Evolutionary conservation across 2,888 invertebrate genomes (phyloP).

Genomic region (Euproctis similis): DNA sequence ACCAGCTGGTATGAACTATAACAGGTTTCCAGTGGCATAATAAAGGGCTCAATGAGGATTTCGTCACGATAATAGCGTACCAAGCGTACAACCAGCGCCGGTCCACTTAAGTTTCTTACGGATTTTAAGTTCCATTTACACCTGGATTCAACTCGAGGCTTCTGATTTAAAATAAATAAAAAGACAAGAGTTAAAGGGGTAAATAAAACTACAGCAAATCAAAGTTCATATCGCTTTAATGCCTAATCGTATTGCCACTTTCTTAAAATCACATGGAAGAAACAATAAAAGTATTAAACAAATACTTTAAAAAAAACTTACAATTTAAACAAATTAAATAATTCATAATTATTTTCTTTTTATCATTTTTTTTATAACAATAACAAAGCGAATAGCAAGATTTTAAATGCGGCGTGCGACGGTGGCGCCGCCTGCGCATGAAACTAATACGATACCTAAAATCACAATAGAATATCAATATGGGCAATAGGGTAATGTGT

Average conservation of each 20-base stretch:
- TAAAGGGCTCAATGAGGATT: too few relatives aligned
- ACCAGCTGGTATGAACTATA: too few relatives aligned
- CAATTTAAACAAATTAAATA: conserved; percentile 58
- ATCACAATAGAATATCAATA: too few relatives aligned
- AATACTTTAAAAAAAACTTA: conserved; percentile 56
- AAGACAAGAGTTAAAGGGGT: background rate
- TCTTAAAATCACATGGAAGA: conserved; percentile 69
- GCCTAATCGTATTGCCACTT: conserved; percentile 67
- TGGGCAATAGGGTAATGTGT: too few relatives aligned
- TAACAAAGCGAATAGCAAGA: conserved; percentile 60
- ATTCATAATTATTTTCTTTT: conserved; percentile 37
- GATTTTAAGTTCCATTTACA: too few relatives aligned
- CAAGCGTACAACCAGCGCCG: too few relatives aligned
- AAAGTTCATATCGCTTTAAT: conserved; percentile 42
- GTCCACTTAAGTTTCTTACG: too few relatives aligned
- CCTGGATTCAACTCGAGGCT: too few relatives aligned
- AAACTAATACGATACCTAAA: too few relatives aligned
- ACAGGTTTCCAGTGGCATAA: too few relatives aligned
- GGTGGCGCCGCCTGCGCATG: background rate
- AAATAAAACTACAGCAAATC: conserved; percentile 4
- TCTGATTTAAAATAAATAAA: too few relatives aligned
- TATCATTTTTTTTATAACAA: conserved; percentile 58
- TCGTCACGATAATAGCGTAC: too few relatives aligned
- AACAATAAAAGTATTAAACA: conserved; percentile 60
- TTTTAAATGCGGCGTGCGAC: conserved; percentile 6